A percentile compares a stretch with the other conserved stretches of the same genome.
Evolutionary conservation across 1,140 invertebrate species (phyloP).

Genomic region (Lepidurus couesii): DNA sequence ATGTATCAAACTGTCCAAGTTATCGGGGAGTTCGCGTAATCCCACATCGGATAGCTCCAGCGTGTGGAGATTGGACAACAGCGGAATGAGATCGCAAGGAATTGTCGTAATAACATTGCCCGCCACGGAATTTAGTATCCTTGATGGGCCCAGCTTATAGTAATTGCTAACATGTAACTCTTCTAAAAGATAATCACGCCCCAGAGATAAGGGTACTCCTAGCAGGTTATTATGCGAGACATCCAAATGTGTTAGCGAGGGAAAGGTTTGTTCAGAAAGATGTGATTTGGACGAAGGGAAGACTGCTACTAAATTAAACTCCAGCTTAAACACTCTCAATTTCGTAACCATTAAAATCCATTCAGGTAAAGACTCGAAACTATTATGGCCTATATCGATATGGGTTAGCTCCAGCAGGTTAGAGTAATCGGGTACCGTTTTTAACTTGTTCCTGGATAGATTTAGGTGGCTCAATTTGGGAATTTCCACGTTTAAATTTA

Average conservation of each 20-base stretch:
- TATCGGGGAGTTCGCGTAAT: background rate
- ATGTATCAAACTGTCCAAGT: background rate
- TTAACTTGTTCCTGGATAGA: background rate
- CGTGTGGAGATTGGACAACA: background rate
- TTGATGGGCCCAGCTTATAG: background rate
- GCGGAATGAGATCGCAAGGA: background rate
- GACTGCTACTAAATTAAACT: background rate
- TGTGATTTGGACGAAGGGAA: background rate
- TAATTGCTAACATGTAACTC: background rate
- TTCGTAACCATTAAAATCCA: background rate
- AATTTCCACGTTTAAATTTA: background rate
- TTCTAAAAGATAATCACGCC: background rate
- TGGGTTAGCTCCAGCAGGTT: background rate
- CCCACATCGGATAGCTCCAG: background rate
- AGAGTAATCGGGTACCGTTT: background rate
- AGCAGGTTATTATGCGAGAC: background rate
- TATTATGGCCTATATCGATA: background rate
- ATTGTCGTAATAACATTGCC: background rate
- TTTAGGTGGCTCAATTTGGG: background rate
- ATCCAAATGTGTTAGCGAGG: background rate
- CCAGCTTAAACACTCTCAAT: background rate
- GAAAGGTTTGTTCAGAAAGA: background rate
- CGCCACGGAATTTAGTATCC: background rate
- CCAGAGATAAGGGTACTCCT: background rate
- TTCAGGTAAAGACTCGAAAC: background rate